These are phyloP conservation scores for Cheilosia scutellata DNA, from an alignment of 2,888 invertebrate genomes.

Conservation along the genomic window DNA sequence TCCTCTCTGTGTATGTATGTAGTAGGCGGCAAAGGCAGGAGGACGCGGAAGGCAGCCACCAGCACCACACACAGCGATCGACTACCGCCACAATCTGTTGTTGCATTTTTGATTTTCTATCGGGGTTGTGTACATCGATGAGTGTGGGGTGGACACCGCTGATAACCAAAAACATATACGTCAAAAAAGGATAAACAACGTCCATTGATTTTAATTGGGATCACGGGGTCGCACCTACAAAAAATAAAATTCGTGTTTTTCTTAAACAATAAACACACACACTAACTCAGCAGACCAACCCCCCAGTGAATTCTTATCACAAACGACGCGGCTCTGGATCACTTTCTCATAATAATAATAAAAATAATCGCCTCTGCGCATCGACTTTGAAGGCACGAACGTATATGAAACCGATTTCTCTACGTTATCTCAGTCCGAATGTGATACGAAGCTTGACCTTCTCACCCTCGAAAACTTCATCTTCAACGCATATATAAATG, in stretches of 20 bases:
- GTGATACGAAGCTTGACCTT: slow-evolving; percentile 67
- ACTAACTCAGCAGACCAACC: slow-evolving; percentile 53
- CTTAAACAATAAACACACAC: slow-evolving; percentile 10
- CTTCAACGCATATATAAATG: slow-evolving; percentile 19
- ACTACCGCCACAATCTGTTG: background rate
- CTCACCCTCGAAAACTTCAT: slow-evolving; percentile 58
- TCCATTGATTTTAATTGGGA: slow-evolving; percentile 66
- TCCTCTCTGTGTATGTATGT: background rate
- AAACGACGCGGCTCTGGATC: slow-evolving; percentile 31
- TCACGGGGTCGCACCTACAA: slow-evolving; percentile 39
- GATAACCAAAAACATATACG: slow-evolving; percentile 29
- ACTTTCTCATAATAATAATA: slow-evolving; percentile 42
- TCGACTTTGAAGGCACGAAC: slow-evolving; percentile 35
- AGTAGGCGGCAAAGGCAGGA: slow-evolving; percentile 12
- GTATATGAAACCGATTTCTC: background rate
- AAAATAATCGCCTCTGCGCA: slow-evolving; percentile 24
- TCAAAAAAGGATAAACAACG: slow-evolving; percentile 39
- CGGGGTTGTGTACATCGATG: background rate
- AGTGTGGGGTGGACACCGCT: too few species aligned
- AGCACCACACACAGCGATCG: slow-evolving; percentile 5
- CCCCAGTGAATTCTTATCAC: slow-evolving; percentile 62
- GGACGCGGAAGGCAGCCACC: slow-evolving; percentile 9
- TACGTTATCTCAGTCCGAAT: slow-evolving; percentile 42
- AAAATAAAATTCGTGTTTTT: slow-evolving; percentile 38
- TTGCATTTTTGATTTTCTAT: background rate